A percentile compares a stretch with the other conserved stretches of the same genome.
phyloP scores from a whole-genome alignment of 2,888 invertebrate genomes.

The Willowsia nigromaculata region DNA sequence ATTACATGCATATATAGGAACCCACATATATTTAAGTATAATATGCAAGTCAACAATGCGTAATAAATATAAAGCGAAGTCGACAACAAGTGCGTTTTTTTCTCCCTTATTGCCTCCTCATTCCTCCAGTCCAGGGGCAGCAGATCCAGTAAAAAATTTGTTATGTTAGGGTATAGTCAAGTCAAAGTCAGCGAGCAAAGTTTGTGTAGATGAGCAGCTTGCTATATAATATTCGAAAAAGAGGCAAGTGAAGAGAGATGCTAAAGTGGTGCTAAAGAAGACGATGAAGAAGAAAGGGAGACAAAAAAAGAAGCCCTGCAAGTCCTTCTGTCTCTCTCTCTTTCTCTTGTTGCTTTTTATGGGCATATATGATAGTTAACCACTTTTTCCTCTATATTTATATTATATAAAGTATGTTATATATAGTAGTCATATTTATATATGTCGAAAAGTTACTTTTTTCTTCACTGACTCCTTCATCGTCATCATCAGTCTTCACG shows the following conservation, averaged over 20 bases:
- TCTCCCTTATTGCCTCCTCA: conserved; percentile 49
- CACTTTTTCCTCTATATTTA: conserved; percentile 12
- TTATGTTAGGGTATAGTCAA: conserved; percentile 42
- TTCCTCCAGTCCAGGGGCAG: conserved; percentile 24
- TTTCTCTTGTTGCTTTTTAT: conserved; percentile 40
- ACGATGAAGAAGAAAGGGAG: conserved; percentile 51
- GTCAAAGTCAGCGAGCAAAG: conserved; percentile 27
- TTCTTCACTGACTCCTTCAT: conserved; percentile 52
- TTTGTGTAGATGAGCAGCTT: background rate
- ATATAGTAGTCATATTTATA: conserved; percentile 16
- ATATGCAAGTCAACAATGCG: conserved; percentile 37
- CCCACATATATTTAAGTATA: background rate
- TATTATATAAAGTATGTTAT: background rate
- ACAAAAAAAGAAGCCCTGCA: conserved; percentile 76
- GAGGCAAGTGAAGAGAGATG: conserved; percentile 26
- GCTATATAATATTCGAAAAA: background rate
- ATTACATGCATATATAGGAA: background rate
- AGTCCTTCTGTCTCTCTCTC: conserved; percentile 57
- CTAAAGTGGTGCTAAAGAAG: conserved; percentile 44
- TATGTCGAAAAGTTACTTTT: conserved; percentile 41
- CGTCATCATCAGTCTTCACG: conserved; percentile 51
- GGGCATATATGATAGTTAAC: background rate
- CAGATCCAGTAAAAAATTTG: conserved; percentile 39
- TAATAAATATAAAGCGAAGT: conserved; percentile 39
- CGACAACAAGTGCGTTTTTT: conserved; percentile 62